A percentile compares a stretch with the other conserved stretches of the same genome.
Conservation (phyloP, 2,797 vertebrate genomes). For the Sylvia borin region DNA sequence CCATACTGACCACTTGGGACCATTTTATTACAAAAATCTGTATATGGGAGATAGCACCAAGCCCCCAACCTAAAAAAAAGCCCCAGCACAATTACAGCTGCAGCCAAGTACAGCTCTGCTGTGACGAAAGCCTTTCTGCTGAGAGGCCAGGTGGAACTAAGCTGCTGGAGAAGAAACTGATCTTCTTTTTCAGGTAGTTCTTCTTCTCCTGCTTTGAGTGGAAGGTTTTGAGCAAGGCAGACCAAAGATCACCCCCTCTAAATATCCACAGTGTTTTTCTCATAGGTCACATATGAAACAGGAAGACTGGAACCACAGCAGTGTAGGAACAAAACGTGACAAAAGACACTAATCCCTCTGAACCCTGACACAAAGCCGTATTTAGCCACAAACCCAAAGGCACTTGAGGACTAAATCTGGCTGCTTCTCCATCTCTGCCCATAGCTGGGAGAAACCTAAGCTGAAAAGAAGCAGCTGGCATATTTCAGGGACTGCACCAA, state of each 20-base stretch:
- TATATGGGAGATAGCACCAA: not conserved
- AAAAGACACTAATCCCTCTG: not conserved
- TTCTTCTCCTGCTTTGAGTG: not conserved
- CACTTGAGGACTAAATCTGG: not conserved
- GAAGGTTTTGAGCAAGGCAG: not conserved
- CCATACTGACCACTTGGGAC: not conserved
- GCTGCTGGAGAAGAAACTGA: not conserved
- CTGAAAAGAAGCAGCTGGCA: slow-evolving; percentile 12
- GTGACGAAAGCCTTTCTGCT: not conserved
- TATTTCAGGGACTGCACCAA: slow-evolving; percentile 9
- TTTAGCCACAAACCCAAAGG: slow-evolving; percentile 28
- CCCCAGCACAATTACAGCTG: not conserved
- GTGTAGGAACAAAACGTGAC: not conserved
- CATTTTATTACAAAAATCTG: not conserved
- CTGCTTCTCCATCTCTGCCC: not conserved
- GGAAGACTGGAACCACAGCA: not conserved
- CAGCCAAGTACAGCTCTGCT: not conserved
- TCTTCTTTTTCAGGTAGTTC: not conserved
- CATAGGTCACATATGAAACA: not conserved
- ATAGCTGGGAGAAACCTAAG: slow-evolving; percentile 23
- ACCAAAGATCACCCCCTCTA: not conserved
- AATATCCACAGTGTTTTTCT: not conserved
- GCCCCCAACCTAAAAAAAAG: not conserved
- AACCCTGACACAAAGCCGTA: not conserved
- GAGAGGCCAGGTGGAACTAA: not conserved